Conservation (phyloP, 2,113 vertebrate genomes). For the Chlorodrepanis virens region DNA sequence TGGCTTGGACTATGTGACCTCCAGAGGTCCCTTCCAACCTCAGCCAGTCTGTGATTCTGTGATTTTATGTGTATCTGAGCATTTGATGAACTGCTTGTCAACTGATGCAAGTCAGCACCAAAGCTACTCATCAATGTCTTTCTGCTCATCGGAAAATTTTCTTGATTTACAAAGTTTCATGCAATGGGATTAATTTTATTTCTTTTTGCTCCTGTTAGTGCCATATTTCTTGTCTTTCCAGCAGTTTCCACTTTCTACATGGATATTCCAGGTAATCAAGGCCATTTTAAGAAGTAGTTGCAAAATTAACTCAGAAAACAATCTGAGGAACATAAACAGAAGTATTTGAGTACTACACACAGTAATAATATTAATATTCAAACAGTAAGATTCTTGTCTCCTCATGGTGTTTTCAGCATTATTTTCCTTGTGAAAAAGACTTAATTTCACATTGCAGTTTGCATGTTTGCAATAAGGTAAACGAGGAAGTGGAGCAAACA, state of each 20-base stretch:
- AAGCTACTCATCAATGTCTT: not conserved
- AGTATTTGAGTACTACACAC: not conserved
- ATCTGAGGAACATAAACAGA: not conserved
- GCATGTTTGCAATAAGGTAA: not conserved
- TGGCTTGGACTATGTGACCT: not conserved
- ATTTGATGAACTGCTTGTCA: not conserved
- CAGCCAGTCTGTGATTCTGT: not conserved
- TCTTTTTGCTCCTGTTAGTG: not conserved
- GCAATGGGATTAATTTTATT: not conserved
- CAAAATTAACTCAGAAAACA: not conserved
- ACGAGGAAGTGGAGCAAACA: not conserved
- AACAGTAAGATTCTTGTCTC: not conserved
- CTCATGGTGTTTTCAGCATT: not conserved
- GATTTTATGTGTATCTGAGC: not conserved
- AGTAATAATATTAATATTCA: not conserved
- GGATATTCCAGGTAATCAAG: not conserved
- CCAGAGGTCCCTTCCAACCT: not conserved
- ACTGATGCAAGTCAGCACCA: not conserved
- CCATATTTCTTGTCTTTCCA: not conserved
- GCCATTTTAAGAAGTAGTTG: not conserved
- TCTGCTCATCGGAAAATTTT: not conserved
- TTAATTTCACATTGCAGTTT: not conserved
- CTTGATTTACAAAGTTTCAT: not conserved
- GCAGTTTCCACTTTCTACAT: not conserved
- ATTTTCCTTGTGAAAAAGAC: not conserved